These are phyloP conservation scores for Diplogasteroides magnus DNA, from an alignment of 1,140 invertebrate genomes.

Conservation along the genomic window DNA sequence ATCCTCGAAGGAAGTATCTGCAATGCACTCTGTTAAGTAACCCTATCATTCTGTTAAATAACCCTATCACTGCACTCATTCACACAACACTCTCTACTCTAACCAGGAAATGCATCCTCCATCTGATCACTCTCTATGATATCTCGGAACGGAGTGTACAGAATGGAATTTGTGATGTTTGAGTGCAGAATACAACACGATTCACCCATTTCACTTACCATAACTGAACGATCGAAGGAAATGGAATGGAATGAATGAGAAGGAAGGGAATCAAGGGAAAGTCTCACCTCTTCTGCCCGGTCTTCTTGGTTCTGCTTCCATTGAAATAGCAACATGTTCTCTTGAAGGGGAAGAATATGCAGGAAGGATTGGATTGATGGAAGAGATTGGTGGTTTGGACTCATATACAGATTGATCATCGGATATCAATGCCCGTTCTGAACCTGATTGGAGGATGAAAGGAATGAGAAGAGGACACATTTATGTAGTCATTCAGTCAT, in stretches of 20 bases:
- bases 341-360: too few species aligned
- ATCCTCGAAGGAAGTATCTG: too few species aligned
- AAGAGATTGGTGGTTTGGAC: constrained; percentile 1
- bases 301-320: constrained; percentile 30
- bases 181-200: constrained; percentile 10
- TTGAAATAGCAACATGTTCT: constrained; percentile 26
- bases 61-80: background rate
- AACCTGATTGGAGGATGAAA: too few species aligned
- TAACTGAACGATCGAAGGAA: background rate
- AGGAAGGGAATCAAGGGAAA: background rate
- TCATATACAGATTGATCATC: background rate
- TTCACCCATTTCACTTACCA: constrained; percentile 7
- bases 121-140: background rate
- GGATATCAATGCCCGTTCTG: too few species aligned
- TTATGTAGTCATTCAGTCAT: constrained; percentile 11
- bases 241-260: constrained; percentile 7
- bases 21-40: background rate
- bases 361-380: constrained; percentile 3
- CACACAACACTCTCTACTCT: background rate
- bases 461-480: constrained; percentile 1
- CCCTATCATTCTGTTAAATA: too few species aligned
- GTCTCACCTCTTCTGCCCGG: constrained; percentile 29
- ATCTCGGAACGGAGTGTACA: constrained; percentile 5
- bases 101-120: background rate
- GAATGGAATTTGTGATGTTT: constrained; percentile 2